Evolutionary conservation across 2,888 invertebrate genomes (phyloP).

Genomic region (Graphium colonna): DNA sequence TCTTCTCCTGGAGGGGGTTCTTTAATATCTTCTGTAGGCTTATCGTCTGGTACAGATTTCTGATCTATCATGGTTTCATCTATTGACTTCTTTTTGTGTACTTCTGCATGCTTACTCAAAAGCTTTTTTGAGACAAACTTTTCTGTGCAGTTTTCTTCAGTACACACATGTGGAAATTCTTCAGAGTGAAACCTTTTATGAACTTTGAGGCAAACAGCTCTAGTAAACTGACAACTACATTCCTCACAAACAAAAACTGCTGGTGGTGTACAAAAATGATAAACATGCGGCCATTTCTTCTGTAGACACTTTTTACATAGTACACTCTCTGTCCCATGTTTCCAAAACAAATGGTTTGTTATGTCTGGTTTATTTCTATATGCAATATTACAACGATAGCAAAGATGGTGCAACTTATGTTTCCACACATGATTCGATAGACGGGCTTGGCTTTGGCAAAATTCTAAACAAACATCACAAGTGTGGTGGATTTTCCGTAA

Average conservation of each 20-base stretch:
- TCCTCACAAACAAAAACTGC: conserved; percentile 89
- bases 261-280: conserved; percentile 93
- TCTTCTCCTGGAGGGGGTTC: conserved; percentile 58
- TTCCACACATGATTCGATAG: conserved; percentile 94
- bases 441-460: conserved; percentile 88
- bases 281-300: conserved; percentile 95
- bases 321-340: conserved; percentile 94
- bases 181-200: conserved; percentile 89
- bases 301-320: conserved; percentile 91
- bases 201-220: conserved; percentile 89
- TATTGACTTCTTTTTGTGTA: conserved; percentile 74
- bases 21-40: conserved; percentile 47
- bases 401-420: conserved; percentile 92
- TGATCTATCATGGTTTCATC: conserved; percentile 49
- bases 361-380: conserved; percentile 94
- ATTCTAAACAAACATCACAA: conserved; percentile 92
- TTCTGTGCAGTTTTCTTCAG: conserved; percentile 85
- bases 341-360: conserved; percentile 94
- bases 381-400: conserved; percentile 92
- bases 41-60: conserved; percentile 44
- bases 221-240: conserved; percentile 87
- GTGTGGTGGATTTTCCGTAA: conserved; percentile 90
- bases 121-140: conserved; percentile 91
- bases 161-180: conserved; percentile 86
- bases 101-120: conserved; percentile 84